These are phyloP conservation scores for Tetraodon nigroviridis DNA, from an alignment of 2,113 vertebrate genomes.

Conservation along the genomic window DNA sequence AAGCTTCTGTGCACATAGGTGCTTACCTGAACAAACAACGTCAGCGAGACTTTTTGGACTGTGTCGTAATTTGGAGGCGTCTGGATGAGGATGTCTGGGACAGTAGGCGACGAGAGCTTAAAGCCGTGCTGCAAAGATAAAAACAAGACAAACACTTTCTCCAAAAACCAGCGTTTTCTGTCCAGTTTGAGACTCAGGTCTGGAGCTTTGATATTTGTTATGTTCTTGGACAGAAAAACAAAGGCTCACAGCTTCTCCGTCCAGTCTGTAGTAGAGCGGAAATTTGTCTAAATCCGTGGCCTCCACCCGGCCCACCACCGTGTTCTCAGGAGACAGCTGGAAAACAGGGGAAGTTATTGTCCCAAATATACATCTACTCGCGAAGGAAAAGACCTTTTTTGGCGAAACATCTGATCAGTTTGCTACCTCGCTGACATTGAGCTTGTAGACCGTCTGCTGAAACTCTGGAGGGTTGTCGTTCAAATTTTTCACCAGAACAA, in stretches of 20 bases:
- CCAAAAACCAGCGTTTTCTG: too few relatives aligned
- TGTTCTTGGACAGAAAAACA: not conserved
- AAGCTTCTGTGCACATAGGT: not conserved
- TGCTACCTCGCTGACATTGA: conserved; percentile 62
- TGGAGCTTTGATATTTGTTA: not conserved
- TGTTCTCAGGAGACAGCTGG: conserved; percentile 36
- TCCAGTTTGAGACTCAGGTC: not conserved
- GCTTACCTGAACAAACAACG: conserved; percentile 76
- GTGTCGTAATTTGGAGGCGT: conserved; percentile 72
- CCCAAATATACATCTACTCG: not conserved
- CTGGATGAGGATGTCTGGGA: conserved; percentile 64
- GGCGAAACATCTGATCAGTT: too few relatives aligned
- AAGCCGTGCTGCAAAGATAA: conserved; percentile 67
- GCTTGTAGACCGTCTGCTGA: accelerated
- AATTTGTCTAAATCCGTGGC: conserved; percentile 43
- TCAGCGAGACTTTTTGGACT: conserved; percentile 42
- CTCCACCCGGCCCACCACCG: accelerated
- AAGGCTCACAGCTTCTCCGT: conserved; percentile 32
- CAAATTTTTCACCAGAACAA: not conserved
- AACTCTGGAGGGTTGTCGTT: conserved; percentile 73
- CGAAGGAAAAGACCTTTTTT: not conserved
- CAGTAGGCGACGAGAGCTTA: conserved; percentile 43
- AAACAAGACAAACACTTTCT: not conserved
- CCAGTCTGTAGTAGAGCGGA: conserved; percentile 41
- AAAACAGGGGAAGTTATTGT: not conserved